Conservation (phyloP, 2,888 invertebrate genomes). For the Cerastoderma edule region DNA sequence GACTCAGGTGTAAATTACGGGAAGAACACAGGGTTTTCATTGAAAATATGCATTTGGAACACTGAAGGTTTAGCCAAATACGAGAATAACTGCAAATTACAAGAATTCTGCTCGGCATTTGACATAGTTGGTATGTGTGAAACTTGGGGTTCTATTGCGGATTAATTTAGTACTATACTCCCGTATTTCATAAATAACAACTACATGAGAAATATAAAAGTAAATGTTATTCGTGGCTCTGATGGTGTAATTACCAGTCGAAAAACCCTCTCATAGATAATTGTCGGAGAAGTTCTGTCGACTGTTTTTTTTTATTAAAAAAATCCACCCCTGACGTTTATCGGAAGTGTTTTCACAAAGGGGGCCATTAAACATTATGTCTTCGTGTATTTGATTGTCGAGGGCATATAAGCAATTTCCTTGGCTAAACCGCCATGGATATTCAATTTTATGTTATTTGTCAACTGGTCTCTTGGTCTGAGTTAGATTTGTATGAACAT, state of each 20-base stretch:
- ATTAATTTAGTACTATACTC: constrained; percentile 15
- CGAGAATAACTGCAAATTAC: constrained; percentile 11
- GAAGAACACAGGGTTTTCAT: neutral
- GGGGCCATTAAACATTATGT: too few relatives aligned
- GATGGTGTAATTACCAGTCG: constrained; percentile 21
- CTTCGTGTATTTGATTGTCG: too few relatives aligned
- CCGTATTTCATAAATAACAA: neutral
- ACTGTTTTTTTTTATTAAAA: too few relatives aligned
- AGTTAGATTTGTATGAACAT: too few relatives aligned
- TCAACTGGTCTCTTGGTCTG: too few relatives aligned
- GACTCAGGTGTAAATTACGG: neutral
- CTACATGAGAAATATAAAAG: constrained; percentile 15
- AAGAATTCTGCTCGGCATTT: neutral
- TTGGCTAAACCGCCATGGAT: too few relatives aligned
- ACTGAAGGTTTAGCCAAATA: constrained; percentile 20
- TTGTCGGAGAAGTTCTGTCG: too few relatives aligned
- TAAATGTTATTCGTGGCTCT: constrained; percentile 2
- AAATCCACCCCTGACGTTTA: too few relatives aligned
- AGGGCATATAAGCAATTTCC: too few relatives aligned
- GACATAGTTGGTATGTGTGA: constrained; percentile 26
- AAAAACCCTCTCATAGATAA: too few relatives aligned
- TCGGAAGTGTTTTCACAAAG: too few relatives aligned
- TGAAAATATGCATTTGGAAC: constrained; percentile 17
- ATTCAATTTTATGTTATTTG: too few relatives aligned
- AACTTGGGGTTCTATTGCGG: constrained; percentile 13